Evolutionary conservation across 2,113 vertebrate genomes (phyloP), one percentile per base, ranked within the genome.

Genomic region (Hemichromis elongatus): DNA sequence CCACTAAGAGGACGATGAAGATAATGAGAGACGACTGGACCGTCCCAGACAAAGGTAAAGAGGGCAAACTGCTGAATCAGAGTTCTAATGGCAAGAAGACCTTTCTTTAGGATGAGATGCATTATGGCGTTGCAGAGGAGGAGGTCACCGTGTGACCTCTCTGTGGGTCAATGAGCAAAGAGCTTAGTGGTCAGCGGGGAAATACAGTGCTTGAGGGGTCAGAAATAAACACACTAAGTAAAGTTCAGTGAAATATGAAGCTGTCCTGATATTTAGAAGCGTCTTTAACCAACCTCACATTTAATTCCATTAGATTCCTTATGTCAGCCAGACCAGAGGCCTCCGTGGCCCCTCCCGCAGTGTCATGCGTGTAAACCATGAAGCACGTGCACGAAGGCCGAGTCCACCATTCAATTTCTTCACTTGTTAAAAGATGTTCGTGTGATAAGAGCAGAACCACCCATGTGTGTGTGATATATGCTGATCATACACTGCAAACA

Each of bases 351-450:
- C 63, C 63, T 24, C 13, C 37, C 2, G 21, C n/a, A 42, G 37
- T 42, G 35, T 24, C 63, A 0, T 0, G 35, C 4, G 1, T 42
- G 3, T 42, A 42, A 42, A 42, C 12, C 13, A 68, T 0, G 0
- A 24, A 16, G 7, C n/a, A 40, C 7, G 8, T 42, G 3, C 37
- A 68, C 3, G 19, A 66, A 66, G n/a, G 35, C 59, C 18, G 35
- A 19, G 18, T 37, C 10, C 33, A 63, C 35, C 24, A 35, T 68
- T 68, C 12, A 42, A 5, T 68, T 42, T 42, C 12, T 24, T 42
- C 35, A 24, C n/a, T 24, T 14, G 19, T 66, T 68, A 68, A 68
- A 24, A 68, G 24, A 16, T 42, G 35, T n/a, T 42, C 3, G 21
- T 1, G n/a, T 42, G n/a, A 40, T 68, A 70, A 70, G 8, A 68